Conservation (phyloP, 2,888 invertebrate genomes). For the Congeria kusceri region DNA sequence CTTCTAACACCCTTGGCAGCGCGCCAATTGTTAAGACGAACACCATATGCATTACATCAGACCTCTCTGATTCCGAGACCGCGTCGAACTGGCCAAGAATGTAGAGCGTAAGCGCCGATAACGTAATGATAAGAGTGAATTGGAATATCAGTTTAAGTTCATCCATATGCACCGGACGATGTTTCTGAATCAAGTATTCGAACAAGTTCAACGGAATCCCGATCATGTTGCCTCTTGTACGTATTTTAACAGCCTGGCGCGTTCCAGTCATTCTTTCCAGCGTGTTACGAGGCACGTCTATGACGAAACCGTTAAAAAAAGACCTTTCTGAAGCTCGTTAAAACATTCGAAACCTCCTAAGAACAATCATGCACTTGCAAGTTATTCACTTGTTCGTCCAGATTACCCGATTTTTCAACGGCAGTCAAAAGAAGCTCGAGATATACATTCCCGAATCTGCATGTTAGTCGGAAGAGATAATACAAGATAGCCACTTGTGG, state of each 20-base stretch:
- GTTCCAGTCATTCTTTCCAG: not conserved
- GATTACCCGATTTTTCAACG: constrained; percentile 8
- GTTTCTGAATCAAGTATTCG: constrained; percentile 1
- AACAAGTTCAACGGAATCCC: constrained; percentile 7
- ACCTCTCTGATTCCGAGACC: constrained; percentile 18
- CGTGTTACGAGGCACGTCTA: not conserved
- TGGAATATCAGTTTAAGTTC: not conserved
- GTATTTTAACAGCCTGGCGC: not conserved
- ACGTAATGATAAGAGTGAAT: not conserved
- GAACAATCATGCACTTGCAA: not conserved
- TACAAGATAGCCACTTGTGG: constrained; percentile 22
- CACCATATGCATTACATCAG: constrained; percentile 37
- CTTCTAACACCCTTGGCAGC: constrained; percentile 24
- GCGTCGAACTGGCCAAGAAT: constrained; percentile 5
- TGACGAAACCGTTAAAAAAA: not conserved
- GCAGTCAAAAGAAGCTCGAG: constrained; percentile 16
- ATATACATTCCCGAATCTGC: constrained; percentile 22
- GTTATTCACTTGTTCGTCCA: not conserved
- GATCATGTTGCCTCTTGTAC: not conserved
- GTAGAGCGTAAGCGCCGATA: not conserved
- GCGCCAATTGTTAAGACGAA: constrained; percentile 34
- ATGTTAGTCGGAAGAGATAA: constrained; percentile 18
- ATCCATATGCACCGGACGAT: not conserved
- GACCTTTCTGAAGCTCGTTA: not conserved
- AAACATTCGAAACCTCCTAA: not conserved